Evolutionary conservation across 2,113 vertebrate genomes (phyloP).

Genomic region (Diadophis punctatus): DNA sequence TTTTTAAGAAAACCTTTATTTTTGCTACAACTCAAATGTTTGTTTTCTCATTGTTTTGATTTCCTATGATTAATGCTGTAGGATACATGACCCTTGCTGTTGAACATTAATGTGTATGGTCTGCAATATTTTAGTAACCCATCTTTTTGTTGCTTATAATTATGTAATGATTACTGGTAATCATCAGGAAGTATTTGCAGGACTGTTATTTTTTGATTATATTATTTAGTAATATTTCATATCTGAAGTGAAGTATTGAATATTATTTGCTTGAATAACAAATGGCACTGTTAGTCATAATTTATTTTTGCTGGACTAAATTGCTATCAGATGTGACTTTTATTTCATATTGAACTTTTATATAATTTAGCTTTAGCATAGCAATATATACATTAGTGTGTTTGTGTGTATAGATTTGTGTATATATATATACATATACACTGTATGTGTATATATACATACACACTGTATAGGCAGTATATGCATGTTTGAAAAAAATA

Average conservation of each 20-base stretch:
- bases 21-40: neutral
- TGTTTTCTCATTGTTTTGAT: neutral
- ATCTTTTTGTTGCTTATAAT: neutral
- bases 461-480: neutral
- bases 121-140: neutral
- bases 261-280: neutral
- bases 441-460: neutral
- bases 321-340: neutral
- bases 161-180: neutral
- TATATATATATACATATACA: no score
- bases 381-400: neutral
- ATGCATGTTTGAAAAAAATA: neutral
- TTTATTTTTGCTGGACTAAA: neutral
- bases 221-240: neutral
- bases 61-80: neutral
- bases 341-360: neutral
- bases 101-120: neutral
- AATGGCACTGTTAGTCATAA: neutral
- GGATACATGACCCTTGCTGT: neutral
- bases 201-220: neutral
- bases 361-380: neutral
- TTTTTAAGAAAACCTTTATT: neutral
- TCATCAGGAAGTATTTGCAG: neutral
- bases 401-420: neutral
- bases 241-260: neutral